Evolutionary conservation across 2,888 invertebrate genomes (phyloP).

Genomic region (Callyntrura guangdongensis): DNA sequence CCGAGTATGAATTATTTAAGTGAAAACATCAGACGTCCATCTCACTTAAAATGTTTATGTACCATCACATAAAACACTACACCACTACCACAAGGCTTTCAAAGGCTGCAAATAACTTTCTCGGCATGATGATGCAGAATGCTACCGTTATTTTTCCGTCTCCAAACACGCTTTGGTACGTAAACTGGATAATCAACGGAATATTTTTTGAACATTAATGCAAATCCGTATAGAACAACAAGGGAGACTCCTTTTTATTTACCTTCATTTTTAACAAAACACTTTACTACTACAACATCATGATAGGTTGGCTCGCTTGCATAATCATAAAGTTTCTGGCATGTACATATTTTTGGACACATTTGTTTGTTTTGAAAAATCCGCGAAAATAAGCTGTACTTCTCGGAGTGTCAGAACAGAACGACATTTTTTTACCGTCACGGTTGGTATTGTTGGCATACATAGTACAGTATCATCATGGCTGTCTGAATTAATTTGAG

Average conservation of each 20-base stretch:
- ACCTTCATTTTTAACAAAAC: too few species aligned
- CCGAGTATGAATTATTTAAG: constrained; percentile 18
- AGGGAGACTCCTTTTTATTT: not conserved
- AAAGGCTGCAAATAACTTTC: not conserved
- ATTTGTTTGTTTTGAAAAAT: constrained; percentile 21
- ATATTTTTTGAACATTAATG: too few species aligned
- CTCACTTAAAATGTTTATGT: constrained; percentile 20
- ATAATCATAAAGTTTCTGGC: not conserved
- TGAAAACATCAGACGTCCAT: constrained; percentile 20
- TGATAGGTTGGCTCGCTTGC: not conserved
- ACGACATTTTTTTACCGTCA: constrained; percentile 40
- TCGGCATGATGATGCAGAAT: not conserved
- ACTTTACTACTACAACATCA: not conserved
- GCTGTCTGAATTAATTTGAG: constrained; percentile 9
- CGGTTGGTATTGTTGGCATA: too few species aligned
- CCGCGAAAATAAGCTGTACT: not conserved
- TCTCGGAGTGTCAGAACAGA: constrained; percentile 48
- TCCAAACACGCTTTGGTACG: too few species aligned
- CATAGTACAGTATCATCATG: not conserved
- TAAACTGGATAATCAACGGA: too few species aligned
- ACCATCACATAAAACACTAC: not conserved
- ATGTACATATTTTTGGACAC: not conserved
- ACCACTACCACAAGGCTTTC: not conserved
- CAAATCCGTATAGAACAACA: not conserved
- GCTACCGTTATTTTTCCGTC: not conserved